Base-by-base conservation (phyloP, 2,113 vertebrate species). In the Glaucomys volans region DNA sequence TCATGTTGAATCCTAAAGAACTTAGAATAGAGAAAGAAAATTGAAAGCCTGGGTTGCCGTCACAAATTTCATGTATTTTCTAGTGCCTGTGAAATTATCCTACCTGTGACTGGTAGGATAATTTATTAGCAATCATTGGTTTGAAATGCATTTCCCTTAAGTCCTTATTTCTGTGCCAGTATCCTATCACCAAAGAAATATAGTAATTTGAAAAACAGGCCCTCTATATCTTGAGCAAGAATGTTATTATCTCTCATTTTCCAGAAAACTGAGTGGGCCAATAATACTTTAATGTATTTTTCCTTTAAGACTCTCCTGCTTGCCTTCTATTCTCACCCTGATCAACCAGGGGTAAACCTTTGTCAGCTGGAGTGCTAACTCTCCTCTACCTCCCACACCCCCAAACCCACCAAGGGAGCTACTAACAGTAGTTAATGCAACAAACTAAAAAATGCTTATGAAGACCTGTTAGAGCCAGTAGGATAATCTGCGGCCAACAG, bases 61-160 rank as follows among this genome's bases (percentile, higher is more conserved):
- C 95, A 37, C 74, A 84, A 86, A 86, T 87, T 87, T 95, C 62
- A 81, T 72, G 20, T 87, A 54, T 97, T 93, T 94, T 91, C 75
- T 90, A 89, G 37, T 84, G 85, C 35, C 92, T 92, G 66, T 69
- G 44, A 95, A 95, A 92, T 57, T 57, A 57, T 57, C 54, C 54
- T 57, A 57, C 42, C 22, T 92, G 40, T 90, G 72, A 59, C 9
- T 67, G 92, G 9, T 87, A 88, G 80, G 62, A 83, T 92, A 92
- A 87, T 91, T 92, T 97, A 94, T 97, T 92, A 96, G 74, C 42
- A 79, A 54, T 79, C 35, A 4, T 90, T 90, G 83, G 9, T 84
- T 87, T 90, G 76, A 95, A 95, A 93, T 85, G 37, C 50, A 66
- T 91, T 97, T 95, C 64, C 54, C 35, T 76, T 96, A 96, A 95